Evolutionary conservation across 2,797 vertebrate genomes (phyloP), one percentile per base, ranked within the genome.

Genomic region (Pteropus rufus): DNA sequence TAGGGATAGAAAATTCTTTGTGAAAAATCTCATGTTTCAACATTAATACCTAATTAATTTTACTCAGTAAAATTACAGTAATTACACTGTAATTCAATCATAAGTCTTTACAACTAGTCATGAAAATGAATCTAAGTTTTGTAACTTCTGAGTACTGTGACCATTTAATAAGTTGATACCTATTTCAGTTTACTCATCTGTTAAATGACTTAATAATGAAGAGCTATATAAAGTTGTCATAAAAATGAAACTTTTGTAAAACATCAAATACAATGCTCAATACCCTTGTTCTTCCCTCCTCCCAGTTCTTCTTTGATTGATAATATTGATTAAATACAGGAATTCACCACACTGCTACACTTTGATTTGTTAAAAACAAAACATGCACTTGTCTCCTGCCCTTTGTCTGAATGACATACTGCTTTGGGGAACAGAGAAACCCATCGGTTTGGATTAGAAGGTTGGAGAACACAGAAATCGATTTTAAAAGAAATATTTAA

Each of bases 401-500:
- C 49, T 52, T 31, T 87, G 44, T 23, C 26, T 69, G 34, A 21
- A 9, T n/a, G 73, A 81, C n/a, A 23, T 4, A 6, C 2, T 46
- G 69, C 84, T 89, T 36, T 31, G 19, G 62, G 49, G 39, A 83
- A 24, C 56, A 58, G 58, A 19, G 72, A 90, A 24, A 75, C 39
- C 62, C 62, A 49, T 15, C 36, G 1, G 9, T 67, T 39, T 77
- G 87, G 46, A 64, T 70, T 54, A 82, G 65, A 77, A 54, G 49
- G 56, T 0, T 54, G 72, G 36, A 62, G n/a, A 95, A 36, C 11
- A 72, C 2, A 89, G 75, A 70, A 95, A 77, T 89, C 89, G 49
- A 46, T 79, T 96, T 44, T 60, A 93, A 60, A 82, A 82, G 81
- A 89, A 93, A 90, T 26, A 89, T 64, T 79, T 93, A 46, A 64